Base-by-base conservation (phyloP, 2,888 invertebrate species). In the Noctua pronuba region DNA sequence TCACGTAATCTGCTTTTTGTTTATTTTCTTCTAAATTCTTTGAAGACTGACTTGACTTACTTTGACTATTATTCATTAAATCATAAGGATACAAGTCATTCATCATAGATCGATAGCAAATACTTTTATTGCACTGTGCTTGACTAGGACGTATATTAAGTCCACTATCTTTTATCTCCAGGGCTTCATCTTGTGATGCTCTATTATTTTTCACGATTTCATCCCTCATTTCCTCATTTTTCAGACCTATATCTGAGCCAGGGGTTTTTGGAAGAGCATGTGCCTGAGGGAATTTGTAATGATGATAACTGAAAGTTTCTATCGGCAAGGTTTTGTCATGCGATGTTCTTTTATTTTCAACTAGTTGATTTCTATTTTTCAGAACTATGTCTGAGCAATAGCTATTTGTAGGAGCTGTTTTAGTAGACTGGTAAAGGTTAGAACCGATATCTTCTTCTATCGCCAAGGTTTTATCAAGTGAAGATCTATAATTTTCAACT, bases 1-100 rank as follows among this genome's bases (percentile, higher is more conserved):
- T 93, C 31, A 92, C 85, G 49, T 86, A 83, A 46, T 87, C 75
- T 13, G 65, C 24, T 35, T 77, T 72, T 35, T 64, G 62, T 55
- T 82, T 21, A 41, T 49, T 52, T 55, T 49, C 11, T 58, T 76
- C 28, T 31, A 13, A 18, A 24, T 41, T 38, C 1, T 70, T 67
- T 38, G 13, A 49, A 38, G 10, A 16, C 44, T 62, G 13, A 62
- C 16, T 67, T 1, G n/a, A 35, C 1, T 64, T 41, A 16, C 21
- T 69, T 64, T 28, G 73, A 38, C 0, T 41, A 49, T 66, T 18
- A 60, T 86, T 78, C 0, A 60, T 38, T 11, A 65, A 62, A 38
- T 66, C 16, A 44, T 62, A 46, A 21, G 60, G 8, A 44, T 38
- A 24, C 10, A 11, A 21, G 16, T 41, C 16, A 6, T 35, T 35